Conservation (phyloP, 2,888 invertebrate species). For the Cyclophora punctaria region DNA sequence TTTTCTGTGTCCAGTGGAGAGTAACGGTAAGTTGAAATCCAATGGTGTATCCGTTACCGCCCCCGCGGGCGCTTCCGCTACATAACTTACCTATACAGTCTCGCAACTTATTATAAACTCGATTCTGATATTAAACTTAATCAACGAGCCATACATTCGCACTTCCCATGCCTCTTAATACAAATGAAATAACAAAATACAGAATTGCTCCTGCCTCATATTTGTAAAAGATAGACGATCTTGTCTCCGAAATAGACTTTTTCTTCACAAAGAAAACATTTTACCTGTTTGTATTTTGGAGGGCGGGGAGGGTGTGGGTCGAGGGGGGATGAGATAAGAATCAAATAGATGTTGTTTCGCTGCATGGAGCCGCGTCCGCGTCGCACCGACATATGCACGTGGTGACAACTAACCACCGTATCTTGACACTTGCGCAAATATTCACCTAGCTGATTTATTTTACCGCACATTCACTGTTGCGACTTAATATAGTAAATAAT, state of each 20-base stretch:
- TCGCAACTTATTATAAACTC: too few species aligned
- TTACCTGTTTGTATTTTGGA: slow-evolving; percentile 64
- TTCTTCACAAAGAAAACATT: slow-evolving; percentile 57
- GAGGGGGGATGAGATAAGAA: slow-evolving; percentile 60
- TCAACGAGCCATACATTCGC: too few species aligned
- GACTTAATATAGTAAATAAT: slow-evolving; percentile 9
- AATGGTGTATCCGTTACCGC: slow-evolving; percentile 11
- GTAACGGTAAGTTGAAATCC: slow-evolving; percentile 27
- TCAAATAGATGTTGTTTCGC: slow-evolving; percentile 74
- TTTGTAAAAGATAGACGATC: slow-evolving; percentile 47
- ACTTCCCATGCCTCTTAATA: too few species aligned
- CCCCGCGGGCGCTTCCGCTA: slow-evolving; percentile 25
- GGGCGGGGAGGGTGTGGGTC: slow-evolving; percentile 18
- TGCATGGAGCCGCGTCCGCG: slow-evolving; percentile 60
- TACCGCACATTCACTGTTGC: slow-evolving; percentile 10
- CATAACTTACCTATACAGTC: not conserved
- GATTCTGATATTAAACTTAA: too few species aligned
- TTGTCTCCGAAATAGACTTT: slow-evolving; percentile 55
- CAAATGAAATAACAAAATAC: slow-evolving; percentile 18
- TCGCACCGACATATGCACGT: slow-evolving; percentile 59
- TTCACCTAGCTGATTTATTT: slow-evolving; percentile 13
- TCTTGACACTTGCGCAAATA: slow-evolving; percentile 54
- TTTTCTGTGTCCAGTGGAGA: slow-evolving; percentile 40
- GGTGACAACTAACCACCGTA: slow-evolving; percentile 50
- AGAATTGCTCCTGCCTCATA: slow-evolving; percentile 27